phyloP scores from a whole-genome alignment of 2,888 invertebrate genomes.

The Heliconius aoede region DNA sequence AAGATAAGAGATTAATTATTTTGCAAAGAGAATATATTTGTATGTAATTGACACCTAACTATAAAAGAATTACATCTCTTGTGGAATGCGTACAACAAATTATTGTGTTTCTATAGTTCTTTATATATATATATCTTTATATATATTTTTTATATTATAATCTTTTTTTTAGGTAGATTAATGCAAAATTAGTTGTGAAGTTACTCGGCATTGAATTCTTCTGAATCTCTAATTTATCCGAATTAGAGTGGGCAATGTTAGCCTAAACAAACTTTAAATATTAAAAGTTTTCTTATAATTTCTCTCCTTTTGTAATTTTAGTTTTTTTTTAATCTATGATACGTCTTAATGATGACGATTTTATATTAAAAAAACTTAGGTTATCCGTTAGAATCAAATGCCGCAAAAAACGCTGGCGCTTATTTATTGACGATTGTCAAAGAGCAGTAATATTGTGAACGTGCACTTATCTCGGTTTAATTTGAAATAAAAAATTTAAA shows the following conservation, averaged over 20 bases:
- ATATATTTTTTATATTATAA: too few species aligned
- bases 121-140: too few species aligned
- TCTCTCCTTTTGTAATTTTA: too few species aligned
- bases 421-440: not conserved
- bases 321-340: too few species aligned
- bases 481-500: too few species aligned
- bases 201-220: not conserved
- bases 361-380: not conserved
- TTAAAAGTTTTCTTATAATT: too few species aligned
- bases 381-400: not conserved
- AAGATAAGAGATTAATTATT: conserved; percentile 17
- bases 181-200: too few species aligned
- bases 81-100: not conserved
- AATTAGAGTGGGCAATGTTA: too few species aligned
- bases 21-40: conserved; percentile 13
- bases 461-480: too few species aligned
- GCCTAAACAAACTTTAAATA: too few species aligned
- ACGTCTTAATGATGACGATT: not conserved
- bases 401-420: not conserved
- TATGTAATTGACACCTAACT: conserved; percentile 8
- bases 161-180: too few species aligned
- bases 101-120: not conserved
- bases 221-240: too few species aligned
- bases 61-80: not conserved
- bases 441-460: not conserved